Conservation (phyloP, 37 sponge, comb jelly and placozoan species). For the Oopsacas minuta region DNA sequence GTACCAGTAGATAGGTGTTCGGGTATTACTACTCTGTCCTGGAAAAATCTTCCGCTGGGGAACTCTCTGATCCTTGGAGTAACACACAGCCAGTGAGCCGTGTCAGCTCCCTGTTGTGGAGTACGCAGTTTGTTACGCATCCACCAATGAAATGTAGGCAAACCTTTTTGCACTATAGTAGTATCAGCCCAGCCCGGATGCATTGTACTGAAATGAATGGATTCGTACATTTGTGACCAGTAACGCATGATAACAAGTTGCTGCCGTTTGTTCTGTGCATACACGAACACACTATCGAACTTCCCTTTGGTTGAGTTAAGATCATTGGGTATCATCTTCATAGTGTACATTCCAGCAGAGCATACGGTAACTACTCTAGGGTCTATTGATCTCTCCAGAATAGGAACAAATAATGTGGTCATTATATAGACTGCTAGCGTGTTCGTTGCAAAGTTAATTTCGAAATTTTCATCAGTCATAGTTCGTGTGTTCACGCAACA, state of each 20-base stretch:
- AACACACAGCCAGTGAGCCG: conserved; percentile 70
- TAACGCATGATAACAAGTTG: conserved; percentile 68
- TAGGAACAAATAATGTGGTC: conserved; percentile 51
- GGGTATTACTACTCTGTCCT: conserved; percentile 45
- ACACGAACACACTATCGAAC: conserved; percentile 63
- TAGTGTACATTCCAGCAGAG: conserved; percentile 73
- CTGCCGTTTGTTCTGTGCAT: conserved; percentile 89
- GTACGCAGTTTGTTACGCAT: conserved; percentile 47
- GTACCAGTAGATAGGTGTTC: conserved; percentile 74
- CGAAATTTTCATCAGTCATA: conserved; percentile 50
- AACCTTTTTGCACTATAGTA: conserved; percentile 43
- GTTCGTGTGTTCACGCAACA: conserved; percentile 52
- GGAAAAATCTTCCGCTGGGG: conserved; percentile 55
- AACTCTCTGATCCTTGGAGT: conserved; percentile 20
- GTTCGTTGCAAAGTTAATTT: conserved; percentile 81
- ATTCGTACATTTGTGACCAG: conserved; percentile 45
- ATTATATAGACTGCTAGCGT: conserved; percentile 58
- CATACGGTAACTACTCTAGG: conserved; percentile 50
- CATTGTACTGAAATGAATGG: conserved; percentile 78
- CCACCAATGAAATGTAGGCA: conserved; percentile 58
- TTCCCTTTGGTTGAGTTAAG: conserved; percentile 38
- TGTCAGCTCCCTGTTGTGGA: conserved; percentile 84
- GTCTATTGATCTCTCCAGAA: neutral
- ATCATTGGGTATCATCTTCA: conserved; percentile 64
- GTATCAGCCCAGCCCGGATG: conserved; percentile 76